Evolutionary conservation across 2,113 vertebrate species (phyloP).

Genomic region (Aphelocoma coerulescens): DNA sequence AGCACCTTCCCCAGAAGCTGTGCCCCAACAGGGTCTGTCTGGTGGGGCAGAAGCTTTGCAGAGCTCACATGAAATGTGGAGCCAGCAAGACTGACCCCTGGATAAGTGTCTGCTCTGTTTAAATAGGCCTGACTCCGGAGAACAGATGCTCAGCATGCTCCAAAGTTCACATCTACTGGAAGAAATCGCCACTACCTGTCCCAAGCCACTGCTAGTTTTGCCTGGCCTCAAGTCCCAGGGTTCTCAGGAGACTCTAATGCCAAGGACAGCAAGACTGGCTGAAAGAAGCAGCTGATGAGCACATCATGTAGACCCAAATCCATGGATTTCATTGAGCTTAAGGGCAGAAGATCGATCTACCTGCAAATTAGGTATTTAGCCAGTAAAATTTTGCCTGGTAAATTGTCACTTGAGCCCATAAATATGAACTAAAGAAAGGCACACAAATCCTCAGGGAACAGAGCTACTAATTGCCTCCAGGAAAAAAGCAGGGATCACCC

Average conservation of each 20-base stretch:
- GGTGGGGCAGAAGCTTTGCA: not conserved
- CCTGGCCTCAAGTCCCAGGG: not conserved
- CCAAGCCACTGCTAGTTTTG: not conserved
- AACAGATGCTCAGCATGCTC: not conserved
- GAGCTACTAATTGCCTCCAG: not conserved
- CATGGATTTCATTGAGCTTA: not conserved
- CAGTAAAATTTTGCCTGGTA: not conserved
- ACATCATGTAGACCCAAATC: not conserved
- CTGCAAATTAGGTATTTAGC: not conserved
- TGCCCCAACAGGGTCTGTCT: not conserved
- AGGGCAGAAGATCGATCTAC: not conserved
- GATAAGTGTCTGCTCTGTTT: not conserved
- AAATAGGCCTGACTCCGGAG: not conserved
- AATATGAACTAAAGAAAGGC: not conserved
- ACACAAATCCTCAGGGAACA: not conserved
- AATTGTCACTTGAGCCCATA: not conserved
- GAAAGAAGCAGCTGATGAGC: not conserved
- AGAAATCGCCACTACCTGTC: not conserved
- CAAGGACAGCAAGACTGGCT: not conserved
- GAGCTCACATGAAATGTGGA: not conserved
- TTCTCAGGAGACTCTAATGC: not conserved
- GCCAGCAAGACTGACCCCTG: not conserved
- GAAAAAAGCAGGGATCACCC: not conserved
- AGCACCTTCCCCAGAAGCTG: not conserved
- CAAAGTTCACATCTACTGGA: not conserved